Percentiles rank a stretch among this genome's conserved stretches.
phyloP scores from a whole-genome alignment of 2,888 invertebrate genomes.

The Macrosoma leucophasiata region DNA sequence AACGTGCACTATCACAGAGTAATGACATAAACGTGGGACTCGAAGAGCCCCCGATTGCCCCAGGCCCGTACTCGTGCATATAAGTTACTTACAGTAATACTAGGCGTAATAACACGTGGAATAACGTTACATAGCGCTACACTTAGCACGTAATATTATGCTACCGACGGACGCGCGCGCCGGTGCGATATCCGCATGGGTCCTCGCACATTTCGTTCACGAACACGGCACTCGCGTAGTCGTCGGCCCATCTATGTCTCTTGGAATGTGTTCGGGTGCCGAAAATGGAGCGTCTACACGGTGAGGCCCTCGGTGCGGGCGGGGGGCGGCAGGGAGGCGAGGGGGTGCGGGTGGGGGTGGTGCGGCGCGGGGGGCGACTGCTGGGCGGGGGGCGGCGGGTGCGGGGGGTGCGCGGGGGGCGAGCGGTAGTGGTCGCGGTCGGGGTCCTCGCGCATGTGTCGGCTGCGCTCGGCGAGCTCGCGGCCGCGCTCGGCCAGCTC shows the following conservation, averaged over 20 bases:
- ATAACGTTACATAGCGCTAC: slow-evolving; percentile 66
- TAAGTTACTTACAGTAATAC: slow-evolving; percentile 67
- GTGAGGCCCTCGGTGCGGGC: slow-evolving; percentile 83
- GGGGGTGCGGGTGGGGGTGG: slow-evolving; percentile 49
- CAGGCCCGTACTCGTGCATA: slow-evolving; percentile 71
- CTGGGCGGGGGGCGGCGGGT: slow-evolving; percentile 58
- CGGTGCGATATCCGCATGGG: slow-evolving; percentile 39
- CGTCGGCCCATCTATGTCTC: slow-evolving; percentile 19
- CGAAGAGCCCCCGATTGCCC: slow-evolving; percentile 67
- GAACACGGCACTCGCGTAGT: slow-evolving; percentile 22
- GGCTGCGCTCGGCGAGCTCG: slow-evolving; percentile 68
- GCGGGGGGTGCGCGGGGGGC: slow-evolving; percentile 50
- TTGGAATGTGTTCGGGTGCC: slow-evolving; percentile 51
- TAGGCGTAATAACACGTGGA: slow-evolving; percentile 66
- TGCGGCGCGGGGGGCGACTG: slow-evolving; percentile 39
- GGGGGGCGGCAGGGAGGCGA: slow-evolving; percentile 78
- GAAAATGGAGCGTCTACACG: slow-evolving; percentile 66
- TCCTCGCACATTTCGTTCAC: slow-evolving; percentile 42
- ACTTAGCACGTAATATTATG: slow-evolving; percentile 49
- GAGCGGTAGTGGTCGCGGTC: slow-evolving; percentile 60
- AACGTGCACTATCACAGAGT: slow-evolving; percentile 74
- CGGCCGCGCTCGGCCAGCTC: slow-evolving; percentile 73
- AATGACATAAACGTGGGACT: slow-evolving; percentile 70
- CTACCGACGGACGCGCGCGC: slow-evolving; percentile 44
- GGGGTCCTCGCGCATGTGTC: slow-evolving; percentile 68